Evolutionary conservation across 2,113 vertebrate species (phyloP).

Genomic region (Xyrauchen texanus): DNA sequence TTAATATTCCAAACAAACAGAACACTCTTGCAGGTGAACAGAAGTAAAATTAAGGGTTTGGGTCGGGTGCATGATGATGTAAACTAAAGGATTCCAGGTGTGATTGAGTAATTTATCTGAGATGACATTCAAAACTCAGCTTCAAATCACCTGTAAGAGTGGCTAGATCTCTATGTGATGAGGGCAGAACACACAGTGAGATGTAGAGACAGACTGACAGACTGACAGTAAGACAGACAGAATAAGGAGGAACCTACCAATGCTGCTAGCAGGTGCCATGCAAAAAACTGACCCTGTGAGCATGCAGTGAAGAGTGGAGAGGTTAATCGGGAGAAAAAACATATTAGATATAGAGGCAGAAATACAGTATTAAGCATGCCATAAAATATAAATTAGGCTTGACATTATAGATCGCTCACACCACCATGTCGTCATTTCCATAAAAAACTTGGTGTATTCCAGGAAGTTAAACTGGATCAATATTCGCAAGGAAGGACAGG

Average conservation of each 20-base stretch:
- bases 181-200: neutral
- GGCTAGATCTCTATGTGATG: neutral
- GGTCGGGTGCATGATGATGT: too few relatives aligned
- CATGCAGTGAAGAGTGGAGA: conserved; percentile 75
- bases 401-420: neutral
- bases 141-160: conserved; percentile 67
- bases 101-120: neutral
- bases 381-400: conserved; percentile 17
- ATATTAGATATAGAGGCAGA: conserved; percentile 35
- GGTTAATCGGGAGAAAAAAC: conserved; percentile 71
- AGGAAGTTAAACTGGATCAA: conserved; percentile 24
- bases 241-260: conserved; percentile 96
- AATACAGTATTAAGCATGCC: conserved; percentile 46
- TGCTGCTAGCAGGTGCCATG: conserved; percentile 99
- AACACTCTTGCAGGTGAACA: conserved; percentile 61
- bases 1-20: too few relatives aligned
- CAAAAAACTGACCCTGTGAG: conserved; percentile 99
- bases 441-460: neutral
- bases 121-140: neutral
- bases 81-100: neutral
- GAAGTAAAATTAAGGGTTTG: conserved; percentile 28
- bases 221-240: conserved; percentile 64
- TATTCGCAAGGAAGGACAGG: conserved; percentile 2
- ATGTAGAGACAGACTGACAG: neutral
- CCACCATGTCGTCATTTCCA: neutral